Conservation (phyloP, 2,113 vertebrate species). For the Merops nubicus region DNA sequence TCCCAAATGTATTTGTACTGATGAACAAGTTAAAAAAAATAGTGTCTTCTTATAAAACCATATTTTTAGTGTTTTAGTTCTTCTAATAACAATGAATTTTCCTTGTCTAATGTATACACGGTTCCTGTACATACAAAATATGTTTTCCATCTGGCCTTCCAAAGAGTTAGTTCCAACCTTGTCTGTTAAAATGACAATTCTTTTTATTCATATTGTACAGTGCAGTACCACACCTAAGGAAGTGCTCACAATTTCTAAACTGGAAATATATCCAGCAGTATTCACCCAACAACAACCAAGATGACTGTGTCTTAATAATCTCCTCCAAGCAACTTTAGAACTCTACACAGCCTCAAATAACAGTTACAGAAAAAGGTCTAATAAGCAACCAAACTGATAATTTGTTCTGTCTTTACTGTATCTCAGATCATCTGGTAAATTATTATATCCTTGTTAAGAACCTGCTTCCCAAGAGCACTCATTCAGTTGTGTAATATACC, state of each 20-base stretch:
- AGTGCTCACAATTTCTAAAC: not conserved
- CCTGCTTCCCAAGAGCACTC: not conserved
- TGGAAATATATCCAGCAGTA: not conserved
- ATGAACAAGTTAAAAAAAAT: conserved; percentile 36
- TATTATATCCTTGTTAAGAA: not conserved
- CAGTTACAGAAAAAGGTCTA: not conserved
- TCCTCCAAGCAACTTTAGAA: not conserved
- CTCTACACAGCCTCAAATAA: not conserved
- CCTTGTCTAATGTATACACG: conserved; percentile 22
- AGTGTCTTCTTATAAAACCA: conserved; percentile 7
- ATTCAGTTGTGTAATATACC: not conserved
- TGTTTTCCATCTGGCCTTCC: conserved; percentile 51
- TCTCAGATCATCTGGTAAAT: not conserved
- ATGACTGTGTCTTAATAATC: not conserved
- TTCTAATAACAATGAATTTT: conserved; percentile 41
- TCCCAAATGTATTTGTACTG: conserved; percentile 39
- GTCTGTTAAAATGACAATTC: conserved; percentile 50
- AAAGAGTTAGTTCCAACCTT: conserved; percentile 29
- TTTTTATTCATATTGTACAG: conserved; percentile 4
- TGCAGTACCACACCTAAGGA: conserved; percentile 15
- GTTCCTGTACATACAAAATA: conserved; percentile 34
- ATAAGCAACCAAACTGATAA: not conserved
- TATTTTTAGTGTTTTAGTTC: conserved; percentile 28
- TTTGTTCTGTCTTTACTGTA: not conserved
- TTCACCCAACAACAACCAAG: not conserved